phyloP scores from a whole-genome alignment of 2,888 invertebrate species.

The Teleogryllus oceanicus region DNA sequence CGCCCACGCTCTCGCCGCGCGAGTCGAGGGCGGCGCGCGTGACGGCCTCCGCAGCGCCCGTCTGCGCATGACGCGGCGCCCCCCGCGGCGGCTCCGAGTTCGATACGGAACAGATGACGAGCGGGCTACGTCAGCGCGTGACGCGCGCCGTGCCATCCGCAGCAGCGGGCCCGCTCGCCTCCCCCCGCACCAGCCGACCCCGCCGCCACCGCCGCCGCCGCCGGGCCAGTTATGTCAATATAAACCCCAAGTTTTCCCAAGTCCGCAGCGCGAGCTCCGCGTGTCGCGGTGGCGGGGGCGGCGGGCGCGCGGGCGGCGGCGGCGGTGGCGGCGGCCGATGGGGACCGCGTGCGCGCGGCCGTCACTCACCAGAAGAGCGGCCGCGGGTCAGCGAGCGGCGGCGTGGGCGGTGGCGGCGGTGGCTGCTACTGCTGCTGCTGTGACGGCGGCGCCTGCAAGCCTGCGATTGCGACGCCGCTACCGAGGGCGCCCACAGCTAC shows the following conservation, averaged over 20 bases:
- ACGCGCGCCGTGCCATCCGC: background rate
- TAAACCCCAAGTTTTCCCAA: too few species aligned
- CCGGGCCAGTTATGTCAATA: background rate
- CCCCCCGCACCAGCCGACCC: background rate
- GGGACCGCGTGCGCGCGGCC: background rate
- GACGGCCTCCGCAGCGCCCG: background rate
- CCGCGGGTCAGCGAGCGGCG: background rate
- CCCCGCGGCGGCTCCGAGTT: background rate
- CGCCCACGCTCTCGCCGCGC: too few species aligned
- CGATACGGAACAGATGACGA: conserved; percentile 18
- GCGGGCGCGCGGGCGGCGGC: background rate
- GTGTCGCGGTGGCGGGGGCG: background rate
- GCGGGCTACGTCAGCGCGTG: background rate
- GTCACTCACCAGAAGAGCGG: background rate
- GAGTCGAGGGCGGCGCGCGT: too few species aligned
- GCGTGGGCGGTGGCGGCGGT: background rate
- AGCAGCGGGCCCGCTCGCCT: background rate
- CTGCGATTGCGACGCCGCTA: conserved; percentile 1
- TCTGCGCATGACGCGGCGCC: background rate
- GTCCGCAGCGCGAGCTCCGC: too few species aligned
- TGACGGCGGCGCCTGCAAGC: background rate
- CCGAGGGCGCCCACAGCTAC: background rate
- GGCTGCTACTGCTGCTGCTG: conserved; percentile 22
- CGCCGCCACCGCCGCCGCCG: background rate
- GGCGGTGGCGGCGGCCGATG: background rate